Conservation (phyloP, 2,888 invertebrate species). For the Chrysotoxum bicinctum region DNA sequence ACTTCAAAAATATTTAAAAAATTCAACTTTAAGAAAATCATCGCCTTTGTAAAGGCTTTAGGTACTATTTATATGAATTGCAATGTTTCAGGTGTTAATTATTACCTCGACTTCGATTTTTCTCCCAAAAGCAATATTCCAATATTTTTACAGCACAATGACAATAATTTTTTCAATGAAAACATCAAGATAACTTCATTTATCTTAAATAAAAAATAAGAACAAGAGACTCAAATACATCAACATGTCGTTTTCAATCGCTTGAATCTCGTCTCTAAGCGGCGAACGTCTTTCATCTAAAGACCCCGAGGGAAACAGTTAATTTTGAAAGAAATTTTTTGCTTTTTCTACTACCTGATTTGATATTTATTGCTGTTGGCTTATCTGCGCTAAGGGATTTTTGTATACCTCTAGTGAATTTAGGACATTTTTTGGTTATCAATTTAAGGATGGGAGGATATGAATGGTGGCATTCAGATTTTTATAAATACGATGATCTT, state of each 20-base stretch:
- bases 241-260: not conserved
- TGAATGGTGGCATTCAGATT: slow-evolving; percentile 24
- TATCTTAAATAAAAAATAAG: not conserved
- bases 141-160: no score
- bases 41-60: no score
- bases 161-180: no score
- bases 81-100: no score
- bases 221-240: not conserved
- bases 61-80: no score
- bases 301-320: not conserved
- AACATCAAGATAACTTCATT: no score
- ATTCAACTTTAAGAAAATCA: no score
- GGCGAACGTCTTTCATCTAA: not conserved
- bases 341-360: slow-evolving; percentile 30
- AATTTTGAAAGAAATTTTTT: slow-evolving; percentile 34
- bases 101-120: no score
- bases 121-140: no score
- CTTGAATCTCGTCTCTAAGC: not conserved
- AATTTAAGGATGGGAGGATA: not conserved
- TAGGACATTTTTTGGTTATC: slow-evolving; percentile 53
- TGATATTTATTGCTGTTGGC: slow-evolving; percentile 44
- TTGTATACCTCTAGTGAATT: slow-evolving; percentile 48
- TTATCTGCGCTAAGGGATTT: slow-evolving; percentile 56
- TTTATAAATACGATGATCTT: slow-evolving; percentile 44
- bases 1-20: no score